Percentiles rank a stretch among this genome's conserved stretches.
These are phyloP conservation scores for Platyrinchus mystaceus DNA, from an alignment of 2,797 vertebrate genomes.

Conservation along the genomic window DNA sequence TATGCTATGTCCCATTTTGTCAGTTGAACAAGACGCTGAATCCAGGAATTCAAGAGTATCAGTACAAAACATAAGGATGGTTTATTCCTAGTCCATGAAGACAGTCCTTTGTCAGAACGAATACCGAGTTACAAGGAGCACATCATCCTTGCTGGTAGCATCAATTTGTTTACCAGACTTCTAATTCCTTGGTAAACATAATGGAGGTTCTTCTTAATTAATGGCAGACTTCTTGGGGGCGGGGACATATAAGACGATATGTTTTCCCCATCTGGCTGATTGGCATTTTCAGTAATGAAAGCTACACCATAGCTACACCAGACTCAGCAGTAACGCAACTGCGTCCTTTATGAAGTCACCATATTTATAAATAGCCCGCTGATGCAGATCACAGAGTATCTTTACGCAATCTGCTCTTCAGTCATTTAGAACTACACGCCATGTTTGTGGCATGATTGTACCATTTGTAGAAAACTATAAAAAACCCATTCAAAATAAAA, in stretches of 20 bases:
- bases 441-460: slow-evolving; percentile 67
- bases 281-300: slow-evolving; percentile 65
- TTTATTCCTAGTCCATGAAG: slow-evolving; percentile 48
- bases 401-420: slow-evolving; percentile 66
- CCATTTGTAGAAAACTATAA: slow-evolving; percentile 79
- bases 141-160: slow-evolving; percentile 57
- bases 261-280: slow-evolving; percentile 66
- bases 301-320: slow-evolving; percentile 54
- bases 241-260: slow-evolving; percentile 42
- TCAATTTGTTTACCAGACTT: slow-evolving; percentile 66
- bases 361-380: slow-evolving; percentile 55
- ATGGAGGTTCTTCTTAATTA: slow-evolving; percentile 66
- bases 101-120: slow-evolving; percentile 60
- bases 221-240: slow-evolving; percentile 64
- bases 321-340: slow-evolving; percentile 39
- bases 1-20: slow-evolving; percentile 52
- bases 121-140: slow-evolving; percentile 44
- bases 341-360: slow-evolving; percentile 59
- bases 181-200: slow-evolving; percentile 63
- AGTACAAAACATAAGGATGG: background rate
- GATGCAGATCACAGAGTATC: slow-evolving; percentile 58
- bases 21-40: slow-evolving; percentile 47
- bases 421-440: slow-evolving; percentile 50
- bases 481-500: slow-evolving; percentile 75
- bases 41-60: slow-evolving; percentile 41